Conservation (phyloP, 2,888 invertebrate genomes). For the Periphyllus acericola region DNA sequence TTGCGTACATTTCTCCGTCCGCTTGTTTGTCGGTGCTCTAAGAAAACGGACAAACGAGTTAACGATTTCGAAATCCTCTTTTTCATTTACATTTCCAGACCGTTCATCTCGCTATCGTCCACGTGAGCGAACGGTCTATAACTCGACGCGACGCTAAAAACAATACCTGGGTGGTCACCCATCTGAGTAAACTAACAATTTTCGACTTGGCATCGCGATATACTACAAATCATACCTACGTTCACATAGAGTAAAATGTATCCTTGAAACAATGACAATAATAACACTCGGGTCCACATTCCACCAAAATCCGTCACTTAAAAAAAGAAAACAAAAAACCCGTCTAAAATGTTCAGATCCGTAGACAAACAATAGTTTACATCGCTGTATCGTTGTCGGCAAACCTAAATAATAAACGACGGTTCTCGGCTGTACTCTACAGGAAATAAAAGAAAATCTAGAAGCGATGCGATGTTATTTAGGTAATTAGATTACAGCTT, state of each 20-base stretch:
- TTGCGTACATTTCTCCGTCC: not conserved
- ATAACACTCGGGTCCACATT: not conserved
- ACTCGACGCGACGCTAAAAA: not conserved
- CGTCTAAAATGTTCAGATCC: not conserved
- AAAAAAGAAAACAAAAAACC: not conserved
- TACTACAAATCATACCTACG: not conserved
- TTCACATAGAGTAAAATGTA: not conserved
- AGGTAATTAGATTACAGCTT: too few relatives aligned
- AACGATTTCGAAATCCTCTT: not conserved
- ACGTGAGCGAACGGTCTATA: too few relatives aligned
- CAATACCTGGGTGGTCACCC: not conserved
- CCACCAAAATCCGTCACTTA: not conserved
- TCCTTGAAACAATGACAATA: not conserved
- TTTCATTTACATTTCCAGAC: not conserved
- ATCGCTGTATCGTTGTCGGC: not conserved
- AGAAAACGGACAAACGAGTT: not conserved
- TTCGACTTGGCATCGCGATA: not conserved
- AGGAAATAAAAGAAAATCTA: too few relatives aligned
- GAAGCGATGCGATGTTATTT: too few relatives aligned
- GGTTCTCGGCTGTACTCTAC: not conserved
- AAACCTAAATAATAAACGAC: too few relatives aligned
- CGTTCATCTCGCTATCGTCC: not conserved
- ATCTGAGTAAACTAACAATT: not conserved
- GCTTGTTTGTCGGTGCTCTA: too few relatives aligned
- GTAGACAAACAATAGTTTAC: too few relatives aligned